Percentiles rank a stretch among this genome's conserved stretches.
phyloP scores from a whole-genome alignment of 2,888 invertebrate genomes.

The Leucania comma region DNA sequence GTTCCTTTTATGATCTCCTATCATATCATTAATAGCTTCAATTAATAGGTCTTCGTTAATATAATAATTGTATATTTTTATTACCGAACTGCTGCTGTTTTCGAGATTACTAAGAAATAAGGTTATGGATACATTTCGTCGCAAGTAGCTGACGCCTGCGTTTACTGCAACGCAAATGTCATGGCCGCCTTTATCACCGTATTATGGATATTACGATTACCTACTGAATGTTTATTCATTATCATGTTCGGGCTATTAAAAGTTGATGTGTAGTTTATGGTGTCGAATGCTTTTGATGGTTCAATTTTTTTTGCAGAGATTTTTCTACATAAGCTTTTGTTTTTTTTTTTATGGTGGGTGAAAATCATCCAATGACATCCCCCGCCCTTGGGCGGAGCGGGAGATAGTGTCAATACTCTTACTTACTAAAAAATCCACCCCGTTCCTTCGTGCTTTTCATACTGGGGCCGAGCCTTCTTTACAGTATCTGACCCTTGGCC shows the following conservation, averaged over 20 bases:
- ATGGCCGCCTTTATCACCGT: constrained; percentile 66
- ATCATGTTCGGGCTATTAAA: constrained; percentile 31
- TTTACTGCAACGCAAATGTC: constrained; percentile 68
- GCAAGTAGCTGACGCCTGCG: constrained; percentile 58
- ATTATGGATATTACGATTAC: constrained; percentile 65
- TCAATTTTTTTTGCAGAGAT: neutral
- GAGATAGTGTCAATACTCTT: no score
- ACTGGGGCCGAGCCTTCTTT: no score
- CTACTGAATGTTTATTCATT: constrained; percentile 40
- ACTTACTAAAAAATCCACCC: no score
- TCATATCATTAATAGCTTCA: constrained; percentile 23
- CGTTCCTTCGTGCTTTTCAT: no score
- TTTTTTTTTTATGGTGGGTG: no score
- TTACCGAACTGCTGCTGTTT: constrained; percentile 36
- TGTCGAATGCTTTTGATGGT: constrained; percentile 11
- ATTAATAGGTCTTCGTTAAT: constrained; percentile 33
- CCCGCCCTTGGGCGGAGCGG: no score
- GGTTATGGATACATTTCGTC: constrained; percentile 66
- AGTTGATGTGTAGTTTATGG: constrained; percentile 16
- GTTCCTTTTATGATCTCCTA: constrained; percentile 28
- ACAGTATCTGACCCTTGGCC: no score
- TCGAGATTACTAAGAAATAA: constrained; percentile 64
- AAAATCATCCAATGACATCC: no score
- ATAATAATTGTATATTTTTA: constrained; percentile 22
- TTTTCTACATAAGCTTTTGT: no score